Conservation (phyloP, 1,140 invertebrate species). For the Procambarus virginalis region DNA sequence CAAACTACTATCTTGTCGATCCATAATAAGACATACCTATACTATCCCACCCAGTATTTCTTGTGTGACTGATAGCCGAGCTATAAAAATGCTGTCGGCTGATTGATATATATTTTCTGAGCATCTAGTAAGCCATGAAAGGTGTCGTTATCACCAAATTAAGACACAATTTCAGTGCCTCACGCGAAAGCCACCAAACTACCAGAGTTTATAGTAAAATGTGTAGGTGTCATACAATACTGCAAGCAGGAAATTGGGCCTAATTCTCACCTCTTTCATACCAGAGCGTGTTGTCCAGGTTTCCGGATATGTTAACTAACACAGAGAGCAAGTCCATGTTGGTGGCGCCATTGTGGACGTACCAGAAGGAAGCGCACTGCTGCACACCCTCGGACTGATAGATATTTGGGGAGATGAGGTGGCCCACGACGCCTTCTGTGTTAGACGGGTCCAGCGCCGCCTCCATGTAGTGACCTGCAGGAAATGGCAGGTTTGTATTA, state of each 20-base stretch:
- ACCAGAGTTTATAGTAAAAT: too few relatives aligned
- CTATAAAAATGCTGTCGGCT: too few relatives aligned
- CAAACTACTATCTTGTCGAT: too few relatives aligned
- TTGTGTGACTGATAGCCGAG: too few relatives aligned
- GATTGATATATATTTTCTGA: too few relatives aligned
- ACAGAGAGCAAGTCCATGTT: constrained; percentile 4
- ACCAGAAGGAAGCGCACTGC: constrained; percentile 35
- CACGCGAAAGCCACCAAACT: too few relatives aligned
- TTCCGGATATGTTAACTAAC: not conserved
- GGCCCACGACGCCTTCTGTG: constrained; percentile 9
- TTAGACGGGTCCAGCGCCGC: constrained; percentile 25
- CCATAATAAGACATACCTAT: too few relatives aligned
- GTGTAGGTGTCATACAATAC: not conserved
- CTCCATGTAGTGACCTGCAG: constrained; percentile 57
- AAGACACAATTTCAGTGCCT: not conserved
- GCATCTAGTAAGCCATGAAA: too few relatives aligned
- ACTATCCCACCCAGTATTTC: too few relatives aligned
- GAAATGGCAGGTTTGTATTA: too few relatives aligned
- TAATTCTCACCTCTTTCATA: constrained; percentile 23
- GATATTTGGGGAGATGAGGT: not conserved
- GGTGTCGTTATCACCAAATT: too few relatives aligned
- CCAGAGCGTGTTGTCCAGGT: not conserved
- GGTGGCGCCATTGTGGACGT: constrained; percentile 30
- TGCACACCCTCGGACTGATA: not conserved
- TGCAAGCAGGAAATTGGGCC: not conserved